phyloP scores from a whole-genome alignment of 2,797 vertebrate species.

The Acestrorhynchus altus region DNA sequence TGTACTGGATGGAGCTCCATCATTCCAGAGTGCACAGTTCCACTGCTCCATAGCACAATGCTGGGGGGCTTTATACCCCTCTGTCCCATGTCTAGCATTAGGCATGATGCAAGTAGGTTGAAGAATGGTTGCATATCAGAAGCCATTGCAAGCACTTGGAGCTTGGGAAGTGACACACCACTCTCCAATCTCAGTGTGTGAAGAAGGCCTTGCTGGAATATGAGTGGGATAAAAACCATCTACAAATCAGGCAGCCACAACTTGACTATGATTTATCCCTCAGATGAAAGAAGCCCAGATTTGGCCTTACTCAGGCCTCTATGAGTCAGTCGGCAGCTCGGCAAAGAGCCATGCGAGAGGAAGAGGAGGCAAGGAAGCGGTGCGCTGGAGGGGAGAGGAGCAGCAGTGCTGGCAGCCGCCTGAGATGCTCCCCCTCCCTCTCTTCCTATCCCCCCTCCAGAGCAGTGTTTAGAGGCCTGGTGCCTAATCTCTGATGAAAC shows the following conservation, averaged over 20 bases:
- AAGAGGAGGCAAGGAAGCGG: slow-evolving; percentile 23
- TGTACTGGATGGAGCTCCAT: no score
- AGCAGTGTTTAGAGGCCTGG: slow-evolving; percentile 56
- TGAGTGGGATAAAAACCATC: background rate
- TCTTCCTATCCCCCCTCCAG: background rate
- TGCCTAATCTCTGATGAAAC: slow-evolving; percentile 86
- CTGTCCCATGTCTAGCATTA: no score
- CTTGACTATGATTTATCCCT: slow-evolving; percentile 26
- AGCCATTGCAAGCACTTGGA: no score
- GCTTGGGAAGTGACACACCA: background rate
- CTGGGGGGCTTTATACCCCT: no score
- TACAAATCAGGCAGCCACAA: slow-evolving; percentile 3
- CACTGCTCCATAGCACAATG: no score
- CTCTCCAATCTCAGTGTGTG: background rate
- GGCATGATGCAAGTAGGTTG: no score
- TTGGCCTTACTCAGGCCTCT: slow-evolving; percentile 42
- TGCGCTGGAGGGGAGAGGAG: slow-evolving; percentile 10
- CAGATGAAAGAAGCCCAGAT: slow-evolving; percentile 5
- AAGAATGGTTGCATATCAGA: no score
- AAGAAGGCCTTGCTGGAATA: background rate
- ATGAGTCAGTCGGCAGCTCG: slow-evolving; percentile 53
- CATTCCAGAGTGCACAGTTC: no score
- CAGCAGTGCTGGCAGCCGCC: slow-evolving; percentile 44
- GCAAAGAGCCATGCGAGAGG: slow-evolving; percentile 50
- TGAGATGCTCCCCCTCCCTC: slow-evolving; percentile 25